phyloP scores from a whole-genome alignment of 2,888 invertebrate genomes.

The Myopa tessellatipennis region DNA sequence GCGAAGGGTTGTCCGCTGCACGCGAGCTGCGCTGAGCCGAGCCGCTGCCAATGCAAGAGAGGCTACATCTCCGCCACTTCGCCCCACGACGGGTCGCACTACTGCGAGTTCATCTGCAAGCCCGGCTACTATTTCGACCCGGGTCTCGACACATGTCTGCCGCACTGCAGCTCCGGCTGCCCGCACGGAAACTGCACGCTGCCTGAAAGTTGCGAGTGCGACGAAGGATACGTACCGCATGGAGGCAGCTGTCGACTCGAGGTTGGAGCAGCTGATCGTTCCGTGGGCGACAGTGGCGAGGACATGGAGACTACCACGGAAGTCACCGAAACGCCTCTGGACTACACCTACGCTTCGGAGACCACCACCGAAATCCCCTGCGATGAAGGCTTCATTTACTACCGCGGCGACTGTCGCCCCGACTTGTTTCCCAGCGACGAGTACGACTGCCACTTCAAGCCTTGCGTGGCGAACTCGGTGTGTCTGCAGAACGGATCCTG shows the following conservation, averaged over 20 bases:
- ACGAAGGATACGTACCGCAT: background rate
- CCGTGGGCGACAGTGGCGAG: background rate
- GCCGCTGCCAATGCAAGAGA: conserved; percentile 54
- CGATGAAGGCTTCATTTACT: conserved; percentile 50
- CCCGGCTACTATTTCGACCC: conserved; percentile 46
- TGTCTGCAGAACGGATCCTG: conserved; percentile 24
- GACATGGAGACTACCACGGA: background rate
- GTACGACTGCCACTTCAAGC: conserved; percentile 45
- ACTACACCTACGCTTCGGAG: background rate
- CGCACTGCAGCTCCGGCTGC: conserved; percentile 54
- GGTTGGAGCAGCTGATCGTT: background rate
- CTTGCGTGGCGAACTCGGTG: conserved; percentile 32
- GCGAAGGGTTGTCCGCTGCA: conserved; percentile 53
- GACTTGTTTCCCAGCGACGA: conserved; percentile 54
- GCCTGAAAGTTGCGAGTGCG: conserved; percentile 8
- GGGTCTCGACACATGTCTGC: conserved; percentile 54
- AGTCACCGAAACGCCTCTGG: background rate
- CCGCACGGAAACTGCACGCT: conserved; percentile 40
- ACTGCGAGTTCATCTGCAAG: conserved; percentile 57
- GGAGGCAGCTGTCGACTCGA: background rate
- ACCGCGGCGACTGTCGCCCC: conserved; percentile 54
- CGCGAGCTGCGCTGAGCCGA: conserved; percentile 57
- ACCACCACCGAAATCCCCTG: conserved; percentile 43
- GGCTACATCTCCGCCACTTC: conserved; percentile 55
- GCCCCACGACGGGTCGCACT: conserved; percentile 50